Conservation (phyloP, 2,888 invertebrate species). For the Terebella lapidaria region DNA sequence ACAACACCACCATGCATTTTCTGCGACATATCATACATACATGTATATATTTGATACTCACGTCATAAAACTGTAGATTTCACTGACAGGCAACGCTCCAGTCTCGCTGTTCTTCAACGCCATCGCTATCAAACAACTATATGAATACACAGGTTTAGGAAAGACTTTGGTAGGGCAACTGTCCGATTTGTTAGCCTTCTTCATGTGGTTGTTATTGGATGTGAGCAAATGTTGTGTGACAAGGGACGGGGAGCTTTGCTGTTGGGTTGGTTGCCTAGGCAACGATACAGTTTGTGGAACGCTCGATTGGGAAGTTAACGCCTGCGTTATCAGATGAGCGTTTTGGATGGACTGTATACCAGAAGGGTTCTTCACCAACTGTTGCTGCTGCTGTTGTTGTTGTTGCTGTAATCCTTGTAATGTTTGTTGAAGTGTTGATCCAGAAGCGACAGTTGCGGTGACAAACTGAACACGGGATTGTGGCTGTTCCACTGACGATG, state of each 20-base stretch:
- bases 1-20: no score
- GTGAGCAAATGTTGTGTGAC: slow-evolving; percentile 8
- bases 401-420: neutral
- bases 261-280: neutral
- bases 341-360: neutral
- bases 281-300: neutral
- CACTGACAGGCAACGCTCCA: slow-evolving; percentile 92
- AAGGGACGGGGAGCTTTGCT: neutral
- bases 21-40: no score
- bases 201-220: neutral
- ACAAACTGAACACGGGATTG: neutral
- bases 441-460: neutral
- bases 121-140: slow-evolving; percentile 96
- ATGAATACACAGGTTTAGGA: slow-evolving; percentile 96
- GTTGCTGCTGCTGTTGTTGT: neutral
- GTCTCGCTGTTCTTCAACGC: slow-evolving; percentile 92
- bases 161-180: slow-evolving; percentile 55
- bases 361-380: neutral
- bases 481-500: neutral
- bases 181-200: neutral
- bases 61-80: slow-evolving; percentile 99
- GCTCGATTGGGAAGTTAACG: neutral
- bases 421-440: neutral
- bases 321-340: neutral
- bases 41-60: no score